Evolutionary conservation across 2,888 invertebrate genomes (phyloP).

Genomic region (Cetonia aurata): DNA sequence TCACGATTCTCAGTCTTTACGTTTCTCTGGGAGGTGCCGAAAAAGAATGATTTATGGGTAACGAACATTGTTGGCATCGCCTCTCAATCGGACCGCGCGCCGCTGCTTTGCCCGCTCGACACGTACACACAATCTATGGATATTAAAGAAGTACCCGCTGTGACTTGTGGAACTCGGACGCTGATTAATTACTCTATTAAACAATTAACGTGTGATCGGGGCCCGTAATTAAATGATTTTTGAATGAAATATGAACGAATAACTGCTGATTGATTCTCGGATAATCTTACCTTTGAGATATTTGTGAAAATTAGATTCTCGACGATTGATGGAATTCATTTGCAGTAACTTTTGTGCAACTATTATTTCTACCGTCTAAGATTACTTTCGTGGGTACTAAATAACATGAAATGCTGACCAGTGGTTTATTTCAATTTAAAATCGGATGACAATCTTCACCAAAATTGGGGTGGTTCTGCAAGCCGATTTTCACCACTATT

Average conservation of each 20-base stretch:
- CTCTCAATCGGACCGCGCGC: conserved; percentile 8
- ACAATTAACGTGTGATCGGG: conserved; percentile 48
- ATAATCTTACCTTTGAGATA: conserved; percentile 21
- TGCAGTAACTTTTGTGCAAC: background rate
- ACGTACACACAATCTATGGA: conserved; percentile 14
- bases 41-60: conserved; percentile 31
- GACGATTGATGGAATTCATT: background rate
- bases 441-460: no score
- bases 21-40: conserved; percentile 16
- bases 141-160: conserved; percentile 45
- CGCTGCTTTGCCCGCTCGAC: conserved; percentile 20
- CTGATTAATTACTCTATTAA: conserved; percentile 50
- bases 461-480: no score
- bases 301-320: conserved; percentile 34
- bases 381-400: no score
- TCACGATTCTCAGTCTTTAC: conserved; percentile 52
- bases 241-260: conserved; percentile 47
- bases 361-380: background rate
- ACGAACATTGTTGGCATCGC: conserved; percentile 16
- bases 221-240: conserved; percentile 48
- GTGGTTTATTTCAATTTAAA: no score
- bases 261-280: conserved; percentile 34
- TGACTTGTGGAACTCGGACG: conserved; percentile 37
- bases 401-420: no score
- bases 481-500: no score